Conservation (phyloP, 2,888 invertebrate genomes). For the Chloroclysta siterata region DNA sequence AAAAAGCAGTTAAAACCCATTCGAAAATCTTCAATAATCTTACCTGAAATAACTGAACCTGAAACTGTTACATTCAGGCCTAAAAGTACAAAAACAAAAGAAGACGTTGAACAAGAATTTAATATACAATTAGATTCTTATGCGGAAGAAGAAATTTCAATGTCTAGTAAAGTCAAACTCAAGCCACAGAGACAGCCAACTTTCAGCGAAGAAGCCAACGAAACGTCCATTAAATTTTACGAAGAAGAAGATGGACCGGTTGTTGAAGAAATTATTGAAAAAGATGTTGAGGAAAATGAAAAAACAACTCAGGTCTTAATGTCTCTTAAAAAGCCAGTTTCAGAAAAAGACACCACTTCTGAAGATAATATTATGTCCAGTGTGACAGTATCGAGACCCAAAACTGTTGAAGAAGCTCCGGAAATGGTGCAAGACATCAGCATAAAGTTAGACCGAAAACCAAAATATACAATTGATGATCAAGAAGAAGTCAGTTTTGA, state of each 20-base stretch:
- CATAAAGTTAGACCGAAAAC: constrained; percentile 88
- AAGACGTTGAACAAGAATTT: constrained; percentile 95
- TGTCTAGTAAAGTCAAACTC: constrained; percentile 92
- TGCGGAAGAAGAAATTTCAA: constrained; percentile 94
- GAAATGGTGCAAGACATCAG: constrained; percentile 86
- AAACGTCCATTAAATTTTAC: constrained; percentile 88
- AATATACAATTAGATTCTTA: constrained; percentile 93
- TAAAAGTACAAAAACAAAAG: constrained; percentile 90
- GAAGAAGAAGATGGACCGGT: constrained; percentile 78
- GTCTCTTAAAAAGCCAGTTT: constrained; percentile 71
- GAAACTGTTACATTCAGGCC: constrained; percentile 93
- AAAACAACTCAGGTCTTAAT: constrained; percentile 66
- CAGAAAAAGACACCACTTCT: constrained; percentile 59
- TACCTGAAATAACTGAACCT: constrained; percentile 90
- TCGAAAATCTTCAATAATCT: constrained; percentile 86
- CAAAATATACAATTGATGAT: constrained; percentile 87
- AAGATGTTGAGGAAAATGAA: constrained; percentile 76
- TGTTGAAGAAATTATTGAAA: constrained; percentile 77
- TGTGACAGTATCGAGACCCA: constrained; percentile 67
- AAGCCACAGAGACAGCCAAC: constrained; percentile 90
- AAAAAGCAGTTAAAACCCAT: constrained; percentile 90
- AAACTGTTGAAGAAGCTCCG: constrained; percentile 64
- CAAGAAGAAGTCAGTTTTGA: constrained; percentile 86
- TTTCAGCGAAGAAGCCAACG: constrained; percentile 91
- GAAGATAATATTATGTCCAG: constrained; percentile 72